These are phyloP conservation scores for Drepana arcuata DNA, from an alignment of 1,140 invertebrate genomes.

Conservation along the genomic window DNA sequence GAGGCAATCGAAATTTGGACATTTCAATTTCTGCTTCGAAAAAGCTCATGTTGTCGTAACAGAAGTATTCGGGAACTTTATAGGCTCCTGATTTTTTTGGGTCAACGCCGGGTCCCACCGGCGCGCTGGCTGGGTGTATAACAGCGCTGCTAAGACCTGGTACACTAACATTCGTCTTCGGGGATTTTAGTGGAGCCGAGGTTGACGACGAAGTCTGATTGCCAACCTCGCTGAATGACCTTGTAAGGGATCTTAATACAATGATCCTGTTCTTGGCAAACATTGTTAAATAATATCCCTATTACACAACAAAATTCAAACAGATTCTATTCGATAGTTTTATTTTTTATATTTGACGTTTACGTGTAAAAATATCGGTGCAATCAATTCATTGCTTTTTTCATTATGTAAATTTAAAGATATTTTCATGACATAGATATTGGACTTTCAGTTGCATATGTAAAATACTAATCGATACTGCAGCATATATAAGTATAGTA, in stretches of 20 bases:
- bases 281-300: too few relatives aligned
- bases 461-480: too few relatives aligned
- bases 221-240: slow-evolving; percentile 36
- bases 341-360: too few relatives aligned
- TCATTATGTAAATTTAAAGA: too few relatives aligned
- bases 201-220: slow-evolving; percentile 18
- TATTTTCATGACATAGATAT: too few relatives aligned
- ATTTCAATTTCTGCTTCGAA: slow-evolving; percentile 90
- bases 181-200: slow-evolving; percentile 13
- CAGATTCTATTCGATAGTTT: too few relatives aligned
- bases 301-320: too few relatives aligned
- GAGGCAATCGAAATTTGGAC: slow-evolving; percentile 81
- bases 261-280: too few relatives aligned
- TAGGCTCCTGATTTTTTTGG: slow-evolving; percentile 81
- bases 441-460: too few relatives aligned
- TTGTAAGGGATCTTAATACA: slow-evolving; percentile 14
- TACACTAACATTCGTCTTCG: slow-evolving; percentile 61
- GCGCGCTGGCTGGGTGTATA: slow-evolving; percentile 70
- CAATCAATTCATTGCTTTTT: too few relatives aligned
- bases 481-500: too few relatives aligned
- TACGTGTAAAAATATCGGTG: too few relatives aligned
- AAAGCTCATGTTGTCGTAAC: slow-evolving; percentile 83
- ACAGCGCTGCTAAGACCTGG: slow-evolving; percentile 77
- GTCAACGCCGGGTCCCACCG: slow-evolving; percentile 80
- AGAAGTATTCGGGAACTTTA: slow-evolving; percentile 91